These are phyloP conservation scores for Peribatodes rhomboidaria DNA, from an alignment of 2,888 invertebrate species.

Conservation along the genomic window DNA sequence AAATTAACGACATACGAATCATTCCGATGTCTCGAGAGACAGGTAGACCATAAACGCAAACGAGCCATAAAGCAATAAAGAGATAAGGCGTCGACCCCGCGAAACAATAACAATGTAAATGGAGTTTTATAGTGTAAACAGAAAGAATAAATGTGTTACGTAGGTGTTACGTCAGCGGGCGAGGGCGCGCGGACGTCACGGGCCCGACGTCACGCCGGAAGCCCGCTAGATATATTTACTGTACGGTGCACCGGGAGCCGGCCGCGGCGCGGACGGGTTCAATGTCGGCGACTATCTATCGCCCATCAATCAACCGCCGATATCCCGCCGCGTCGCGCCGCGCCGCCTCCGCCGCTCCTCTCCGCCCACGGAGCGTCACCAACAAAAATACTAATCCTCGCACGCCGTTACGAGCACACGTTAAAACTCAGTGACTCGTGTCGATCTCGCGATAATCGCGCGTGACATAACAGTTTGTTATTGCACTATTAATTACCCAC, in stretches of 20 bases:
- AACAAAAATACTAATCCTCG: slow-evolving; percentile 35
- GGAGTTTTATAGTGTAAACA: slow-evolving; percentile 84
- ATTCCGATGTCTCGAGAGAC: slow-evolving; percentile 50
- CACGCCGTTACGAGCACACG: slow-evolving; percentile 6
- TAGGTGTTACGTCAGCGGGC: slow-evolving; percentile 70
- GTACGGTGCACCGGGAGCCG: slow-evolving; percentile 56
- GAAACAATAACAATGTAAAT: slow-evolving; percentile 81
- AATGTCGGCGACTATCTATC: slow-evolving; percentile 83
- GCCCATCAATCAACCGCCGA: slow-evolving; percentile 80
- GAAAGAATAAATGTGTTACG: slow-evolving; percentile 79
- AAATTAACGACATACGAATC: slow-evolving; percentile 40
- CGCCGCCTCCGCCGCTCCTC: slow-evolving; percentile 43
- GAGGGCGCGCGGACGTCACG: slow-evolving; percentile 63
- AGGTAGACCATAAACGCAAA: slow-evolving; percentile 64
- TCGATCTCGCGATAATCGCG: slow-evolving; percentile 54
- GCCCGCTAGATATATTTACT: slow-evolving; percentile 81
- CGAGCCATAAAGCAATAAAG: slow-evolving; percentile 75
- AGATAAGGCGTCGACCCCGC: slow-evolving; percentile 81
- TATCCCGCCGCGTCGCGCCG: slow-evolving; percentile 45
- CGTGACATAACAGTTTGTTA: slow-evolving; percentile 61
- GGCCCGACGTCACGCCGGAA: slow-evolving; percentile 81
- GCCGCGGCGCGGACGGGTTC: slow-evolving; percentile 73
- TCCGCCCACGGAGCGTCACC: slow-evolving; percentile 32
- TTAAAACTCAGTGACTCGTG: slow-evolving; percentile 46
- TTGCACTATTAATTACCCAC: slow-evolving; percentile 62